These are phyloP conservation scores for Trinorchestia longiramus DNA, from an alignment of 1,140 invertebrate species.

Conservation along the genomic window DNA sequence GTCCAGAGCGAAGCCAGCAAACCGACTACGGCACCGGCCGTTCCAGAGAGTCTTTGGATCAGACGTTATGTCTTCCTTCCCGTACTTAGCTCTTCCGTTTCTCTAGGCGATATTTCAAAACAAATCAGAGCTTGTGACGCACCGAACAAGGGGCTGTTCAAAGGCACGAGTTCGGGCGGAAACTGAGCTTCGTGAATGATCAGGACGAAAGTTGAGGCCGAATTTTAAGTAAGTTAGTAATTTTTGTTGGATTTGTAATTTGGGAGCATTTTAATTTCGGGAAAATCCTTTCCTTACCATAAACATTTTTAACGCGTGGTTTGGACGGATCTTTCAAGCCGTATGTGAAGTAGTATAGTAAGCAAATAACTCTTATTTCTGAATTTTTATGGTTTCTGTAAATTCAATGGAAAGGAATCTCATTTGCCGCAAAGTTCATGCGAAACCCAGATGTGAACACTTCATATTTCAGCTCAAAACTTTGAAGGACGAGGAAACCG, in stretches of 20 bases:
- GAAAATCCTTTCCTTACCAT: neutral
- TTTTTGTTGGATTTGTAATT: too few species aligned
- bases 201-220: neutral
- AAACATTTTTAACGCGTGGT: neutral
- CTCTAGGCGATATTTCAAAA: slow-evolving; percentile 35
- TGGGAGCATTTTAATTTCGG: neutral
- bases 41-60: slow-evolving; percentile 36
- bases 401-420: neutral
- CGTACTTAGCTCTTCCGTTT: slow-evolving; percentile 51
- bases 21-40: neutral
- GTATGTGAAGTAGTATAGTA: neutral
- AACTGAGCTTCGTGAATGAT: neutral
- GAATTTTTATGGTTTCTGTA: neutral
- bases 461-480: neutral
- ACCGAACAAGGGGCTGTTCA: slow-evolving; percentile 18
- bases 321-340: neutral
- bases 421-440: neutral
- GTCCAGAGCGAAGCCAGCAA: neutral
- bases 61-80: slow-evolving; percentile 53
- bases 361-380: neutral
- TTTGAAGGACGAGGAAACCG: neutral
- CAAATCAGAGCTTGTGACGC: slow-evolving; percentile 38
- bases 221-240: neutral
- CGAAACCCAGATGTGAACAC: neutral
- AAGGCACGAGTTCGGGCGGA: slow-evolving; percentile 27